Conservation (phyloP, 1,140 invertebrate genomes). For the Dufourea novaeangliae region DNA sequence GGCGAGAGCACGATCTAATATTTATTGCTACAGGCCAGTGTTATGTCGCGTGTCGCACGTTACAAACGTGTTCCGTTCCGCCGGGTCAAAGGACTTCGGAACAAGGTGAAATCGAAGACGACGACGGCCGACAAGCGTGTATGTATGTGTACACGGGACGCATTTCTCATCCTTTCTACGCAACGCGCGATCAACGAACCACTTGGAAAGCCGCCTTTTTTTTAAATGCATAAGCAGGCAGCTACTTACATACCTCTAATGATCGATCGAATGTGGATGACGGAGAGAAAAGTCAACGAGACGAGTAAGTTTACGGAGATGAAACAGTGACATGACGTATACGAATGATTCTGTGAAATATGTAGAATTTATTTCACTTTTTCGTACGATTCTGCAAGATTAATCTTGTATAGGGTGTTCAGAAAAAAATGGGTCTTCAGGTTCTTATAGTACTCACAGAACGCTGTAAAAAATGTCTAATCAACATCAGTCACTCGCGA, state of each 20-base stretch:
- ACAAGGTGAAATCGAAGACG: constrained; percentile 39
- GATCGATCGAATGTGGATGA: constrained; percentile 34
- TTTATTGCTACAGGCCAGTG: constrained; percentile 18
- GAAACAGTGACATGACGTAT: no score
- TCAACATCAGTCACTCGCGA: no score
- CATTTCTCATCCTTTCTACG: constrained; percentile 17
- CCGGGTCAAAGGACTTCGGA: constrained; percentile 26
- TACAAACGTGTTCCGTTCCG: neutral
- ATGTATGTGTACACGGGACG: neutral
- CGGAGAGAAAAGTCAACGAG: neutral
- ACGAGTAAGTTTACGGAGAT: constrained; percentile 18
- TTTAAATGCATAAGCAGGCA: constrained; percentile 8
- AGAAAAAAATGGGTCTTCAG: no score
- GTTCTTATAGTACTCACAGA: no score
- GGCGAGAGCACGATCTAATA: constrained; percentile 10
- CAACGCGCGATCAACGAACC: no score
- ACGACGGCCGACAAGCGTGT: no score
- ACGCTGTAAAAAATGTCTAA: no score
- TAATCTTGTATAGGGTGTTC: no score
- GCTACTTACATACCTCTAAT: no score
- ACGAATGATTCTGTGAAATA: no score
- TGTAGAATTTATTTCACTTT: no score
- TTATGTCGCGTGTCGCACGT: neutral
- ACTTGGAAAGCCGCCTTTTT: constrained; percentile 16
- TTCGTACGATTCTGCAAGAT: no score